phyloP scores from a whole-genome alignment of 2,113 vertebrate species.

The Raja brachyura region DNA sequence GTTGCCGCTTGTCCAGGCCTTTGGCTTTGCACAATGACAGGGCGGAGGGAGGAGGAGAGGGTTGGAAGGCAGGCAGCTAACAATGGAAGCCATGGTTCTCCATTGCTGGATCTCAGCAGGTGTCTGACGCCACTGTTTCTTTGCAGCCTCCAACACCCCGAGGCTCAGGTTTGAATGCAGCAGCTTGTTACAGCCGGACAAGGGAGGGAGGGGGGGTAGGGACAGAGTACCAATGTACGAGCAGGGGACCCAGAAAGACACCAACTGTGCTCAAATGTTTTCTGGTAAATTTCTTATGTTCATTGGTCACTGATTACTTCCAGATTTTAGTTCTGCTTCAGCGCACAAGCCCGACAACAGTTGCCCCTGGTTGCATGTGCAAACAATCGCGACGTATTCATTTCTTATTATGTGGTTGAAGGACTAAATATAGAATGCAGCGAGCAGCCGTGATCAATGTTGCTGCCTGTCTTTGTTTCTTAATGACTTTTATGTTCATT shows the following conservation, averaged over 20 bases:
- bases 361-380: slow-evolving; percentile 74
- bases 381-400: slow-evolving; percentile 61
- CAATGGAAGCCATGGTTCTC: slow-evolving; percentile 68
- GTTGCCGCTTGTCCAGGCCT: slow-evolving; percentile 56
- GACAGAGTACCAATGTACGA: slow-evolving; percentile 96
- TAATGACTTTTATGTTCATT: slow-evolving; percentile 14
- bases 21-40: slow-evolving; percentile 8
- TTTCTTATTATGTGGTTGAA: slow-evolving; percentile 53
- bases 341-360: slow-evolving; percentile 72
- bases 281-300: slow-evolving; percentile 89
- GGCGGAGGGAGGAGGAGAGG: slow-evolving; percentile 43
- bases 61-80: slow-evolving; percentile 60
- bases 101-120: slow-evolving; percentile 95
- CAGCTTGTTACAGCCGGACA: slow-evolving; percentile 62
- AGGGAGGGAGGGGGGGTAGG: slow-evolving; percentile 63
- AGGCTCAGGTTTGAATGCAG: slow-evolving; percentile 58
- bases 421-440: slow-evolving; percentile 41
- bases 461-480: neutral
- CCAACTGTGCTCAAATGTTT: slow-evolving; percentile 90
- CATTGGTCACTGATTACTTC: slow-evolving; percentile 94
- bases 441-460: slow-evolving; percentile 19
- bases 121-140: slow-evolving; percentile 72
- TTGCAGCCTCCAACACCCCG: slow-evolving; percentile 79
- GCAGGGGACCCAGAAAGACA: slow-evolving; percentile 77
- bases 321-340: slow-evolving; percentile 96